Base-by-base conservation (phyloP, 2,888 invertebrate genomes). In the Torymus aiolomorphi region DNA sequence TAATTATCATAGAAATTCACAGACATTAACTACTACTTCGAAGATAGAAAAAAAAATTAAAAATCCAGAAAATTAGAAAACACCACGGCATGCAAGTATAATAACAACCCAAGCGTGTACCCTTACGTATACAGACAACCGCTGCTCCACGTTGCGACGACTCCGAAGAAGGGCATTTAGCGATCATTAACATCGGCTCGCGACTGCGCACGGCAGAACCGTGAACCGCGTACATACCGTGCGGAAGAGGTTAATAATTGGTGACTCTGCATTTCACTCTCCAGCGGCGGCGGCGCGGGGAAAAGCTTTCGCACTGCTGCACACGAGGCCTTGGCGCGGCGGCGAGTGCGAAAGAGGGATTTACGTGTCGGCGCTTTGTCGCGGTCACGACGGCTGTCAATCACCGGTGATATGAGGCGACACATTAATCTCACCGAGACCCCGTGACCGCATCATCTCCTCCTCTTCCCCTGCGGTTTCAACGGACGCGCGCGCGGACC, bases 331-430 rank as follows among this genome's bases (percentile, higher is more conserved):
- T 42, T 42, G 42, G 42, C 31, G 31, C 14, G 14, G 24, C 18
- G 61, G 49, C 11, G 31, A 14, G 80, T 79, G 78, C 77, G 62
- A 76, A 66, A 62, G 82, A 77, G 81, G 84, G 81, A 83, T 81
- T 83, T 83, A 83, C 81, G 83, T 82, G 89, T 88, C 89, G 89
- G 89, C 88, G 85, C 90, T 90, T 90, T 90, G 89, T 89, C 89
- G 90, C 84, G 89, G 89, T 89, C 88, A 86, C 87, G 86, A 81
- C 80, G 84, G 83, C 86, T 90, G 90, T 90, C 90, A 90, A 90
- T 90, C 90, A 90, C 80, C 86, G 85, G 87, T 85, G 88, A 89
- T 88, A 88, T 86, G 86, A 88, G 86, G 87, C 88, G 89, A 90
- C 90, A 88, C 90, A 89, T 90, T 89, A 89, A 89, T 90, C 87